Conservation (phyloP, 1,140 invertebrate genomes). For the Nasonia vitripennis region DNA sequence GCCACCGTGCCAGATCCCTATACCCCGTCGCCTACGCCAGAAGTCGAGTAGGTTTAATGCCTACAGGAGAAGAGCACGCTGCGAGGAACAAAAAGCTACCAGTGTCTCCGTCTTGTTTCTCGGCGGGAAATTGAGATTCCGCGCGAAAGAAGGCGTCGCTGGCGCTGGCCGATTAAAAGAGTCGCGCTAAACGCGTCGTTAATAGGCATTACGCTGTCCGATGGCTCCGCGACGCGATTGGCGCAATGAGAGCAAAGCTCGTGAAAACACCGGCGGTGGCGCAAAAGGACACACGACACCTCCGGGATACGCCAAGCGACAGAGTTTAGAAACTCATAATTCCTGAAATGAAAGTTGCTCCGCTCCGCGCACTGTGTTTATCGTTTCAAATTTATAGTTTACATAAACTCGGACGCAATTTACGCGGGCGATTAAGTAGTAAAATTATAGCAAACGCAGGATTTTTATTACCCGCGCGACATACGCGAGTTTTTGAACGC, state of each 20-base stretch:
- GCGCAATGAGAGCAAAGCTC: background rate
- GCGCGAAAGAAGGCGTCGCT: background rate
- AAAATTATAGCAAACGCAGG: background rate
- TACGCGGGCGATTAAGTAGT: background rate
- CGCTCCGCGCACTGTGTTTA: background rate
- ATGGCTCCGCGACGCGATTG: background rate
- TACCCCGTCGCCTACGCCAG: background rate
- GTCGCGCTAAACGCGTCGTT: slow-evolving; percentile 45
- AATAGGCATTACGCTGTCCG: slow-evolving; percentile 53
- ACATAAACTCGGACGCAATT: background rate
- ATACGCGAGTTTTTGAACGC: background rate
- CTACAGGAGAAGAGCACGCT: no score
- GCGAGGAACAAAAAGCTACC: no score
- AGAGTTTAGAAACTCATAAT: background rate
- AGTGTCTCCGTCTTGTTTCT: background rate
- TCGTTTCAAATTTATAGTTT: background rate
- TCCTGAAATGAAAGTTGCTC: background rate
- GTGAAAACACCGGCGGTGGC: background rate
- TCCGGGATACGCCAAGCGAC: background rate
- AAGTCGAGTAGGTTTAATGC: background rate
- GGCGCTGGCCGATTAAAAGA: background rate
- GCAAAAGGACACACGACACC: background rate
- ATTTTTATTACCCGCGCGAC: background rate
- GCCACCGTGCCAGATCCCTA: background rate
- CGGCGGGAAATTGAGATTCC: slow-evolving; percentile 41